These are phyloP conservation scores for Lepeophtheirus nordmannii DNA, from an alignment of 2,888 invertebrate genomes.

Conservation along the genomic window DNA sequence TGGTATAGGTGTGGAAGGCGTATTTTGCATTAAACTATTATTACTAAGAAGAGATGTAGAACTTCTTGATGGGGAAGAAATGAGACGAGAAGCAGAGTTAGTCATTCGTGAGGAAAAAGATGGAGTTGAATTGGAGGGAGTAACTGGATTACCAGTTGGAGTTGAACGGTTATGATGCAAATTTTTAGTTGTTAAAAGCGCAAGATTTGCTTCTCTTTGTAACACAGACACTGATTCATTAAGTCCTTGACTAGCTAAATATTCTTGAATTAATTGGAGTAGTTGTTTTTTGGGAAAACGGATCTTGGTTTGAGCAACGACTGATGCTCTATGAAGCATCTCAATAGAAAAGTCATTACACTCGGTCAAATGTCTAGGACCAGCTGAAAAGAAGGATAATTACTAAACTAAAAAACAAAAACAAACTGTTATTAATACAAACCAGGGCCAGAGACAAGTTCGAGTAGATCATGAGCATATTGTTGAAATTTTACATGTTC, in stretches of 20 bases:
- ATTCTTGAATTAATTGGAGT: constrained; percentile 74
- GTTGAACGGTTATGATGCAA: constrained; percentile 32
- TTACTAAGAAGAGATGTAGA: neutral
- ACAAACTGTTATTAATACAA: neutral
- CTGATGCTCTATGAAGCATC: constrained; percentile 48
- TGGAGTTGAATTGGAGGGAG: constrained; percentile 33
- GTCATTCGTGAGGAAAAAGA: constrained; percentile 16
- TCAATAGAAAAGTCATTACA: constrained; percentile 25
- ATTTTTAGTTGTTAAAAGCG: constrained; percentile 30
- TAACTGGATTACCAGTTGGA: constrained; percentile 32
- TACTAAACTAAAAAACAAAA: neutral
- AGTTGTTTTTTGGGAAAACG: constrained; percentile 85
- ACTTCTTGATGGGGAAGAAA: neutral
- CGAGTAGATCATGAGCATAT: constrained; percentile 74
- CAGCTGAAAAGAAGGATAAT: constrained; percentile 31
- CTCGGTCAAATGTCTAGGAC: constrained; percentile 2
- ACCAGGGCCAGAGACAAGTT: constrained; percentile 44
- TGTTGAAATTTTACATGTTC: constrained; percentile 92
- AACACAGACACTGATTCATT: constrained; percentile 53
- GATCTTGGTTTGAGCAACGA: constrained; percentile 89
- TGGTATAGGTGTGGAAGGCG: neutral
- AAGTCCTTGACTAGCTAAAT: constrained; percentile 57
- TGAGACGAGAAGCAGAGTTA: neutral
- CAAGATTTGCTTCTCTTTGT: constrained; percentile 52
- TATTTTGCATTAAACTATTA: neutral